phyloP scores from a whole-genome alignment of 2,888 invertebrate genomes.

The Lepidocyrtinus sp. region DNA sequence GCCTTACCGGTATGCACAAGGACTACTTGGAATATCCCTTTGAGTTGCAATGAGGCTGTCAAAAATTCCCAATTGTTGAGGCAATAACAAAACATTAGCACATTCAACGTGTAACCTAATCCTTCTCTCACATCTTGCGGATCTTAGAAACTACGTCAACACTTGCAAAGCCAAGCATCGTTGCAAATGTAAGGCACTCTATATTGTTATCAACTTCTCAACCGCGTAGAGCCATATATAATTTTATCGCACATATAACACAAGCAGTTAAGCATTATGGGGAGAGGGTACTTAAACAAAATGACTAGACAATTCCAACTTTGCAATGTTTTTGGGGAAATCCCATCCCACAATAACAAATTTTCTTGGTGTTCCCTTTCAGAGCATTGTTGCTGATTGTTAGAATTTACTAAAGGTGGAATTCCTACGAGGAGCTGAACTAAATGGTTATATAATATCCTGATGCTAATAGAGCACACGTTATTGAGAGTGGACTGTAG shows the following conservation, averaged over 20 bases:
- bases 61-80: constrained; percentile 53
- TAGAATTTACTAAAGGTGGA: neutral
- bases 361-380: constrained; percentile 12
- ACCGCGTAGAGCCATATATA: neutral
- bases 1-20: constrained; percentile 23
- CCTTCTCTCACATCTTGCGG: neutral
- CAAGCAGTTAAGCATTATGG: constrained; percentile 1
- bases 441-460: neutral
- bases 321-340: constrained; percentile 27
- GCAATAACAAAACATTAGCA: constrained; percentile 13
- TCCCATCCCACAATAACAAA: constrained; percentile 37
- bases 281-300: neutral
- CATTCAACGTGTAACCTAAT: no score
- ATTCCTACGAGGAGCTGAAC: neutral
- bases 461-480: neutral
- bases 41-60: constrained; percentile 27
- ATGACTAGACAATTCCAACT: neutral
- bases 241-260: neutral
- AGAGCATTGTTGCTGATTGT: constrained; percentile 5
- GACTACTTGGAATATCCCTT: constrained; percentile 4
- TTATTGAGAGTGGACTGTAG: no score
- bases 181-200: neutral
- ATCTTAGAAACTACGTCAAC: neutral
- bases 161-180: neutral
- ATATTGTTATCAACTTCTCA: constrained; percentile 24